Conservation (phyloP, 2,888 invertebrate species). For the Pyrochroa serraticornis region DNA sequence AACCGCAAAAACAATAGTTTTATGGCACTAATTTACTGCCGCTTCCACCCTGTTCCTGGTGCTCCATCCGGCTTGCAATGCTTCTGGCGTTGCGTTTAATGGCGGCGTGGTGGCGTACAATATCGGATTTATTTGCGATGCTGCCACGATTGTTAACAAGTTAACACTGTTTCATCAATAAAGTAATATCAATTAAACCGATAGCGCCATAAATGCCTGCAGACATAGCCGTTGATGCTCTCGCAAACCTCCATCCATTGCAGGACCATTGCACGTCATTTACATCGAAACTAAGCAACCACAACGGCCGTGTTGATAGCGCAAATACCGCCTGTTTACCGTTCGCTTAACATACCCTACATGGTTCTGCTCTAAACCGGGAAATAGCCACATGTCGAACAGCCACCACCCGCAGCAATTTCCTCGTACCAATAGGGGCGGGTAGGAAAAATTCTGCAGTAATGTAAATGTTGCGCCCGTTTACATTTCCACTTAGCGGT, state of each 20-base stretch:
- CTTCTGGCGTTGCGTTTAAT: conserved; percentile 4
- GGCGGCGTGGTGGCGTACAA: conserved; percentile 1
- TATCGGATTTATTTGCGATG: conserved; percentile 15
- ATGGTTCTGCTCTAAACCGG: conserved; percentile 11
- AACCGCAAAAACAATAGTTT: no score
- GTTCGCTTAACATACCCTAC: conserved; percentile 9
- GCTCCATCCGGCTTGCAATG: not conserved
- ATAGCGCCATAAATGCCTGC: conserved; percentile 32
- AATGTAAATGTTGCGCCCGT: no score
- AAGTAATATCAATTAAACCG: conserved; percentile 42
- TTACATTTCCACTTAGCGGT: not conserved
- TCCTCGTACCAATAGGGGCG: not conserved
- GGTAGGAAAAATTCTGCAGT: not conserved
- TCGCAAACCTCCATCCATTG: conserved; percentile 12
- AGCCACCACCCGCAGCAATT: not conserved
- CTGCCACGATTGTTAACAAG: conserved; percentile 26
- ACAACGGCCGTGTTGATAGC: conserved; percentile 13
- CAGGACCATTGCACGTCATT: conserved; percentile 23
- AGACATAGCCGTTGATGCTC: conserved; percentile 17
- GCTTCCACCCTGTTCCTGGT: not conserved
- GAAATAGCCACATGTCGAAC: not conserved
- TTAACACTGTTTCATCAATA: conserved; percentile 38
- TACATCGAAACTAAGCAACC: conserved; percentile 22
- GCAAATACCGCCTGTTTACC: conserved; percentile 21
- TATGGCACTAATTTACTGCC: not conserved